A percentile compares a stretch with the other conserved stretches of the same genome.
Evolutionary conservation across 2,888 invertebrate species (phyloP).

Genomic region (Agrochola lota): DNA sequence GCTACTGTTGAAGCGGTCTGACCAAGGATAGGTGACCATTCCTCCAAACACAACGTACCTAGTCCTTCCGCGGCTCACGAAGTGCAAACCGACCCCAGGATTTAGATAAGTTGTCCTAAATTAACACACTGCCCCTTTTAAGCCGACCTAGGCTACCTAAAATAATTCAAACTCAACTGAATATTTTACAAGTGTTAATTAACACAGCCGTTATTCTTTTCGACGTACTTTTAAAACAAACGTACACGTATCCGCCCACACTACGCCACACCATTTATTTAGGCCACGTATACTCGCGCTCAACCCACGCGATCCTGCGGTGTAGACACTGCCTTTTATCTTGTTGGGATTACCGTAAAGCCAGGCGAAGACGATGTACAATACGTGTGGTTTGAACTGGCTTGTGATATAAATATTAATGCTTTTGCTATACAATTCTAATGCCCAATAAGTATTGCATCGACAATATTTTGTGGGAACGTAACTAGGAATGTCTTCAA

Average conservation of each 20-base stretch:
- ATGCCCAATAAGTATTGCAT: conserved; percentile 3
- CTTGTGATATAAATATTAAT: conserved; percentile 39
- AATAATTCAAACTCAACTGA: conserved; percentile 29
- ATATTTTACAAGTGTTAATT: conserved; percentile 49
- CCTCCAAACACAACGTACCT: not conserved
- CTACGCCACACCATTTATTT: conserved; percentile 32
- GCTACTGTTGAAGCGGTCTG: not conserved
- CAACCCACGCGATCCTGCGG: conserved; percentile 33
- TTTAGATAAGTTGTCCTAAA: not conserved
- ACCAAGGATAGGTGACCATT: not conserved
- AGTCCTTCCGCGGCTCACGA: not conserved
- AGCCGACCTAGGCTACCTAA: not conserved
- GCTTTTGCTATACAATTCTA: not conserved
- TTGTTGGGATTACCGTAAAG: conserved; percentile 34
- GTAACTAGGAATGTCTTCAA: not conserved
- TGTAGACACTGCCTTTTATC: conserved; percentile 35
- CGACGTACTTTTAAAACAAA: conserved; percentile 32
- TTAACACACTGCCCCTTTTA: conserved; percentile 2
- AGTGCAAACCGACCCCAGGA: not conserved
- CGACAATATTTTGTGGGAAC: conserved; percentile 7
- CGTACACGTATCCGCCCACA: not conserved
- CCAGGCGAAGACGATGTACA: conserved; percentile 22
- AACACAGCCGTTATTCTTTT: conserved; percentile 16
- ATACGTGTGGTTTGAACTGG: not conserved
- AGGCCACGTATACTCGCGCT: conserved; percentile 6